Evolutionary conservation across 2,113 vertebrate species (phyloP).

Genomic region (Polyodon spathula): DNA sequence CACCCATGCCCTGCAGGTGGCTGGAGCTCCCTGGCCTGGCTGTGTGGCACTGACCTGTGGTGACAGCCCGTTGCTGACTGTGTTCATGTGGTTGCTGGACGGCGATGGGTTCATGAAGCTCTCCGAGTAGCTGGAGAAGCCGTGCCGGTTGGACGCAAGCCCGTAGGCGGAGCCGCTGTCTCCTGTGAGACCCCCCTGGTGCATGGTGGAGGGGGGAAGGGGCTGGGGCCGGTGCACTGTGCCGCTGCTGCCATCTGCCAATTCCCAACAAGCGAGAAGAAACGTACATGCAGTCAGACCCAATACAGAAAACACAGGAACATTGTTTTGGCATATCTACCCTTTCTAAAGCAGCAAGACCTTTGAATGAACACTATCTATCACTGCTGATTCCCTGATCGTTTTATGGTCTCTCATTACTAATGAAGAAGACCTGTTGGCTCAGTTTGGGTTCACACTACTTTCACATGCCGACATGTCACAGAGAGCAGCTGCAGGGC

Average conservation of each 20-base stretch:
- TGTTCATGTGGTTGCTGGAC: slow-evolving; percentile 93
- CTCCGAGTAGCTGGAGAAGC: slow-evolving; percentile 96
- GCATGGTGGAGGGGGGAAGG: slow-evolving; percentile 94
- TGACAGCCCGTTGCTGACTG: slow-evolving; percentile 91
- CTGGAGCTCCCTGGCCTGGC: not conserved
- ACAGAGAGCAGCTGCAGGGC: no score
- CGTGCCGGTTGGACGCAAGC: slow-evolving; percentile 75
- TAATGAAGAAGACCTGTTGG: not conserved
- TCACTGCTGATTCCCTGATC: not conserved
- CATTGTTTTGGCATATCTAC: no score
- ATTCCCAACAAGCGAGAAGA: slow-evolving; percentile 5
- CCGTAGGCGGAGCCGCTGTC: slow-evolving; percentile 83
- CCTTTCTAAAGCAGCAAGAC: no score
- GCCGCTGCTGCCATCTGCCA: slow-evolving; percentile 76
- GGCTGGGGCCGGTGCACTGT: slow-evolving; percentile 94
- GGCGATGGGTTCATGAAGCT: slow-evolving; percentile 90
- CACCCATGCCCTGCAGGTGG: not conserved
- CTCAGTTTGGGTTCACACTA: no score
- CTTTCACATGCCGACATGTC: no score
- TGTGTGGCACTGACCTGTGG: slow-evolving; percentile 74
- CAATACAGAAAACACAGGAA: not conserved
- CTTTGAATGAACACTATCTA: not conserved
- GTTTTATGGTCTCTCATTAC: not conserved
- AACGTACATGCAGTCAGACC: slow-evolving; percentile 12
- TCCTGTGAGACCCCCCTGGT: slow-evolving; percentile 79